Conservation (phyloP, 2,113 vertebrate genomes). For the Panthera leo region DNA sequence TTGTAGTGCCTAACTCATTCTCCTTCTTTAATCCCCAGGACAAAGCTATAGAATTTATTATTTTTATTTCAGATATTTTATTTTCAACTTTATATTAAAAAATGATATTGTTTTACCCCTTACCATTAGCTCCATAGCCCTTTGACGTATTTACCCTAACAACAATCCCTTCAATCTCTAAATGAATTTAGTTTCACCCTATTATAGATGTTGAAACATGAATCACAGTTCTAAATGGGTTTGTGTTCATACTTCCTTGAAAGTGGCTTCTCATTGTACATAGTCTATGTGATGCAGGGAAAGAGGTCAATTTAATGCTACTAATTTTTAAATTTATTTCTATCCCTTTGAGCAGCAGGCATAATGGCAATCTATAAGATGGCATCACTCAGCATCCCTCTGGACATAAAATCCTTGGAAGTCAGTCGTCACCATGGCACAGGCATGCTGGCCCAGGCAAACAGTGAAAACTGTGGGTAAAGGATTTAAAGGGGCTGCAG, state of each 20-base stretch:
- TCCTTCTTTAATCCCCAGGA: neutral
- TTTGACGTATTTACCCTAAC: neutral
- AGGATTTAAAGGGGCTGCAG: neutral
- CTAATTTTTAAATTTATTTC: neutral
- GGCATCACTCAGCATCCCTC: neutral
- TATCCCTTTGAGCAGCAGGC: neutral
- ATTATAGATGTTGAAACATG: neutral
- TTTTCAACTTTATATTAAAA: neutral
- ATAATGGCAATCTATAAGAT: neutral
- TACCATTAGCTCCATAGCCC: neutral
- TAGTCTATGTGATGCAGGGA: neutral
- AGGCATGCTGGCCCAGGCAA: neutral
- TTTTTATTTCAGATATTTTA: neutral
- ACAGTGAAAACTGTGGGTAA: neutral
- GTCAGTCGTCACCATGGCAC: neutral
- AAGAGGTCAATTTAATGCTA: neutral
- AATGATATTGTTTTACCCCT: neutral
- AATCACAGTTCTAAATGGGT: neutral
- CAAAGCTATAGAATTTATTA: neutral
- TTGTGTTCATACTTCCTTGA: neutral
- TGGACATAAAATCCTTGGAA: neutral
- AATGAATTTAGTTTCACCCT: neutral
- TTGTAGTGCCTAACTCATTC: neutral
- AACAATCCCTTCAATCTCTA: neutral
- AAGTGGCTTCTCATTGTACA: neutral